Percentiles rank a stretch among this genome's conserved stretches.
These are phyloP conservation scores for Urocyon cinereoargenteus DNA, from an alignment of 2,797 vertebrate species.

Conservation along the genomic window DNA sequence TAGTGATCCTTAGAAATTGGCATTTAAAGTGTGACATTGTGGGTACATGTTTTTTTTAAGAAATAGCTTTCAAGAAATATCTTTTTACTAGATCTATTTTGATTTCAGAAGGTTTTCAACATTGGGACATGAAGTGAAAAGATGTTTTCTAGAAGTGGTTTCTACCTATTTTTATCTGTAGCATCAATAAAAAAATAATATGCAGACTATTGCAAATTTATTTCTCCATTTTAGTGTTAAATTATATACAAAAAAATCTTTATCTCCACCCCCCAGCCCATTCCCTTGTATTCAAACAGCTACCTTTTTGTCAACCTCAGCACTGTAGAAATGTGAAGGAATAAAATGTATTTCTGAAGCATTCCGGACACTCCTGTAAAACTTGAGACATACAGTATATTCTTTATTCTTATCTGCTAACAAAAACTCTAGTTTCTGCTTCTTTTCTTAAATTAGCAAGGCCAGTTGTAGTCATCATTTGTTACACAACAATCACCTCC, in stretches of 20 bases:
- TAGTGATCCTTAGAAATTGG: constrained; percentile 13
- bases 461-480: background rate
- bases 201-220: background rate
- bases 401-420: constrained; percentile 1
- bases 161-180: background rate
- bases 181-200: constrained; percentile 2
- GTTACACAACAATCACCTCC: background rate
- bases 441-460: background rate
- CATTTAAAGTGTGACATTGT: constrained; percentile 40
- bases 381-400: background rate
- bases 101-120: constrained; percentile 47
- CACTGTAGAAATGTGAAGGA: background rate
- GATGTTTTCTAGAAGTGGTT: background rate
- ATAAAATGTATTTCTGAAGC: background rate
- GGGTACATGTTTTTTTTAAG: background rate
- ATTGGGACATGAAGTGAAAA: background rate
- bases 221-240: constrained; percentile 21
- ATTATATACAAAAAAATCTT: background rate
- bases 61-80: constrained; percentile 13
- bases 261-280: background rate
- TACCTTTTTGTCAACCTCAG: background rate
- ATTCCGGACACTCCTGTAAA: background rate
- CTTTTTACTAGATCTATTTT: constrained; percentile 33
- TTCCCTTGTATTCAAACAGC: background rate
- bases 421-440: background rate